Conservation (phyloP, 2,888 invertebrate species). For the Megalurothrips usitatus region DNA sequence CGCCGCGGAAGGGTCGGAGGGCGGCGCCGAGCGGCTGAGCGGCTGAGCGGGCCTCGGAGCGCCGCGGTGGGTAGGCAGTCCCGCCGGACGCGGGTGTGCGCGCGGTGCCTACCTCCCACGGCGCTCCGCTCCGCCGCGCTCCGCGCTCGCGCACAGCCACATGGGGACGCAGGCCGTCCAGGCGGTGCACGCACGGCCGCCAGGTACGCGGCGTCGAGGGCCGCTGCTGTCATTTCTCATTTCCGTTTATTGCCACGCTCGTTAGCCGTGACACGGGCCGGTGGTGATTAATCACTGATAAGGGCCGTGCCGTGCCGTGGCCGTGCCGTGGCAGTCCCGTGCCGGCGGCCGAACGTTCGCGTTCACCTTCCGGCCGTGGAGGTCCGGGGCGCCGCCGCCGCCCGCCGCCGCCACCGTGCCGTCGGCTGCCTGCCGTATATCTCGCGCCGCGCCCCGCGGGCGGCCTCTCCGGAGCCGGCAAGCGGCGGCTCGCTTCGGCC, state of each 20-base stretch:
- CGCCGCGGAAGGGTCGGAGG: no score
- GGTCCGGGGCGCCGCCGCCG: no score
- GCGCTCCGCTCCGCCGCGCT: neutral
- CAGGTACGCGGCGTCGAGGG: neutral
- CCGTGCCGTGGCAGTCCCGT: neutral
- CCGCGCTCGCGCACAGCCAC: no score
- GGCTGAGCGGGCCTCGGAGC: neutral
- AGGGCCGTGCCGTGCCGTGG: neutral
- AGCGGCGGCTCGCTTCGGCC: neutral
- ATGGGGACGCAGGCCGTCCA: neutral
- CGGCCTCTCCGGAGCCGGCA: neutral
- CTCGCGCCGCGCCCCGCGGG: neutral
- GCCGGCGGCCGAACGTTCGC: neutral
- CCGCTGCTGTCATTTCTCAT: neutral
- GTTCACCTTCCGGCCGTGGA: neutral
- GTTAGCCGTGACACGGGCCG: neutral
- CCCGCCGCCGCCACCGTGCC: no score
- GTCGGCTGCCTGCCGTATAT: neutral
- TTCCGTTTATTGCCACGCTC: conserved; percentile 12
- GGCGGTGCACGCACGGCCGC: neutral
- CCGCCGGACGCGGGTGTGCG: neutral
- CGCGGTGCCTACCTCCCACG: neutral
- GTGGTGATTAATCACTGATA: conserved; percentile 13
- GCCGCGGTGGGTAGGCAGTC: neutral
- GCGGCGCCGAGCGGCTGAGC: neutral